Base-by-base conservation (phyloP, 2,888 invertebrate genomes). In the Ferrisia virgata region DNA sequence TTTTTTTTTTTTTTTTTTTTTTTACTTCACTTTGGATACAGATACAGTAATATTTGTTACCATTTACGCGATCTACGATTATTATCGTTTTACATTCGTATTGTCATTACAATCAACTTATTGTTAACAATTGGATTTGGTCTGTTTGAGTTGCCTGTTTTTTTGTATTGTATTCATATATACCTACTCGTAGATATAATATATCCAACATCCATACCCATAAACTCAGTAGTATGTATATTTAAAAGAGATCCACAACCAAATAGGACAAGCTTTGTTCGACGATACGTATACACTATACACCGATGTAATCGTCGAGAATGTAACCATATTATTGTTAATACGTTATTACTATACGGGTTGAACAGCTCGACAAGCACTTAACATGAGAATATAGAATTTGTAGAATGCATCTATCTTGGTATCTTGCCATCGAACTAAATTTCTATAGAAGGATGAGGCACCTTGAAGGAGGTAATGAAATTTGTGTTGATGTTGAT, bases 101-200 rank as follows among this genome's bases (percentile, higher is more conserved):
- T 83, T 83, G 83, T 83, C 83, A 72, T 83, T 83, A 83, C 83
- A 83, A 83, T 83, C 83, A 47, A 76, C 33, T 36, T 47, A 83
- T 83, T 83, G 83, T 83, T 83, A 83, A 76, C 83, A 83, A 83
- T 83, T 83, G 76, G 83, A 83, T 83, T 83, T 83, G 83, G 83
- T 83, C 83, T 83, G 83, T 83, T 83, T 82, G 69, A 40, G 82
- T 82, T 76, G 33, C 72, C 36, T 22, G 72, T 25, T 36, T 76
- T n/a, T 64, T 69, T 47, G 76, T 72, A 72, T 72, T 72, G 72
- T 82, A 64, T 58, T 82, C 36, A 36, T 82, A 82, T 39, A n/a
- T 69, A 31, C 25, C 2, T 18, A 58, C 64, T 22, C 25, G 64
- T 31, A n/a, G n/a, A n/a, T n/a, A n/a, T 28, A 3, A 15, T 3